Evolutionary conservation across 2,888 invertebrate species (phyloP).

Genomic region (Chloromyia formosa): DNA sequence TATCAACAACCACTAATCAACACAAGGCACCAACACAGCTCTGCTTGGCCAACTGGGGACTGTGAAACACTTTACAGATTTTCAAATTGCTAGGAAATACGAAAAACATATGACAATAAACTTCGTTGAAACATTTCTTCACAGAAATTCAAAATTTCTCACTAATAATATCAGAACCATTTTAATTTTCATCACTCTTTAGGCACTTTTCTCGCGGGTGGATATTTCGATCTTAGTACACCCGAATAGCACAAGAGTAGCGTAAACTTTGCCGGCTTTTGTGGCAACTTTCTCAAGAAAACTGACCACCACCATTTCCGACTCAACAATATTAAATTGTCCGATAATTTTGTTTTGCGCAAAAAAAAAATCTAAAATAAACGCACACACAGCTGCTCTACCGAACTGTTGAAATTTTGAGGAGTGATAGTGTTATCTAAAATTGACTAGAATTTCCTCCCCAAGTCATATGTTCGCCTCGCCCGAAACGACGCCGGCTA

Average conservation of each 20-base stretch:
- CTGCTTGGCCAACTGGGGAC: too few relatives aligned
- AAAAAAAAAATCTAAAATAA: neutral
- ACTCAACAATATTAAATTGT: too few relatives aligned
- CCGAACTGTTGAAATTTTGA: neutral
- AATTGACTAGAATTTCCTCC: constrained; percentile 5
- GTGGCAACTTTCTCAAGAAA: constrained; percentile 14
- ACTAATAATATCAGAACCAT: too few relatives aligned
- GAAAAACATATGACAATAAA: too few relatives aligned
- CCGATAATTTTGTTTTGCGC: too few relatives aligned
- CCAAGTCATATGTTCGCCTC: too few relatives aligned
- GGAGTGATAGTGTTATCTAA: constrained; percentile 17
- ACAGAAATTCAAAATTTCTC: too few relatives aligned
- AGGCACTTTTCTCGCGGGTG: too few relatives aligned
- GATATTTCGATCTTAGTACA: neutral
- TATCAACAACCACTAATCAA: neutral
- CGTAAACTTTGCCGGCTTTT: neutral
- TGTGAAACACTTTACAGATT: too few relatives aligned
- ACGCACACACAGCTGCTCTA: neutral
- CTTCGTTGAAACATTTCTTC: too few relatives aligned
- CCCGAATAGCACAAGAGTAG: neutral
- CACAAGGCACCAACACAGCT: neutral
- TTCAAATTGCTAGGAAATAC: too few relatives aligned
- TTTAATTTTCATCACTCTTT: too few relatives aligned
- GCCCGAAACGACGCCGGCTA: neutral
- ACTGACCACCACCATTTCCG: neutral